Base-by-base conservation (phyloP, 2,888 invertebrate genomes). In the Syritta pipiens region DNA sequence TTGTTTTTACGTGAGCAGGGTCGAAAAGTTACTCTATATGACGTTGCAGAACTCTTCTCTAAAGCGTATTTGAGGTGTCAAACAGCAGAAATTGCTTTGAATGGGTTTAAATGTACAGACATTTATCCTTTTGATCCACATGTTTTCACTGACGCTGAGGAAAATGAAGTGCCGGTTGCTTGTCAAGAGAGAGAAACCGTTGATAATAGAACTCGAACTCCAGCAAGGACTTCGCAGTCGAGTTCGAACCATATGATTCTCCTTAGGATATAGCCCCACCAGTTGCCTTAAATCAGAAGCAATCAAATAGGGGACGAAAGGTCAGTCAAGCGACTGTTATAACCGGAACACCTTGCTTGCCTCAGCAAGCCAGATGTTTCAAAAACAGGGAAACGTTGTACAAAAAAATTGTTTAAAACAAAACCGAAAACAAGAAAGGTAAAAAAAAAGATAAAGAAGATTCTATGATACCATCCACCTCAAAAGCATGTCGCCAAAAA, bases 111-210 rank as follows among this genome's bases (percentile, higher is more conserved):
- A 35, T 26, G 32, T 28, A 75, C 77, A 24, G 77, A 74, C 10
- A 81, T 79, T 57, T 79, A 53, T 53, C 68, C 69, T 12, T 69
- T 81, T 44, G 32, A 81, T 30, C 62, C 42, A 63, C 32, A 72
- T 26, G 57, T 76, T 32, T 81, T 68, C 14, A 51, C 28, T 20
- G 69, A 77, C 24, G 67, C 63, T 55, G 65, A 81, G n/a, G 14
- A 28, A 49, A 30, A 17, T 49, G 49, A 30, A n/a, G 30, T 19
- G 17, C 5, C n/a, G 26, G 17, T 28, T 49, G 28, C 4, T 30
- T 19, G 17, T 30, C 19, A 49, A 28, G 19, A 17, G 22, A 49
- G 1, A 30, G 28, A 49, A 19, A 19, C 14, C 3, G 17, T 17
- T 2, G n/a, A 28, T 49, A 49, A 49, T 4, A 17, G 4, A 28